phyloP scores from a whole-genome alignment of 1,140 invertebrate species.

The Ladona fulva region DNA sequence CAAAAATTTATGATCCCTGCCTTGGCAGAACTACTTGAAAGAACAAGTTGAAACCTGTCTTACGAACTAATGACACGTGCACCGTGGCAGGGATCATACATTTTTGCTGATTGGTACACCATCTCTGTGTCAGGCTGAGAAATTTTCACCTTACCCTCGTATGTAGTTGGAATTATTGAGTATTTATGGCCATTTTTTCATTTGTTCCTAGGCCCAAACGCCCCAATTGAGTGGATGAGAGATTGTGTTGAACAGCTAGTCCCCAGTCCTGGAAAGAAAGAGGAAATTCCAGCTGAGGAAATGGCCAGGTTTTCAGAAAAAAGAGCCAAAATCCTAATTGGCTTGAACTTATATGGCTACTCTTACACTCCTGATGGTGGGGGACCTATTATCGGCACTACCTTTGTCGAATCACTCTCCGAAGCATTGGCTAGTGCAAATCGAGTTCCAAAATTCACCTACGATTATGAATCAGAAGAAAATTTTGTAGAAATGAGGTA shows the following conservation, averaged over 20 bases:
- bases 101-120: no score
- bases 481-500: conserved; percentile 81
- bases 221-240: conserved; percentile 73
- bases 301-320: conserved; percentile 31
- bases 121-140: no score
- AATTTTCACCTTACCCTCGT: no score
- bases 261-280: conserved; percentile 41
- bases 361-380: conserved; percentile 69
- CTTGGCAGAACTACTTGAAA: no score
- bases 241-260: conserved; percentile 65
- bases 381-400: conserved; percentile 64
- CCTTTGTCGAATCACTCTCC: conserved; percentile 59
- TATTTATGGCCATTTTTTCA: no score
- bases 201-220: conserved; percentile 56
- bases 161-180: no score
- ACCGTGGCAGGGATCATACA: no score
- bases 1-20: no score
- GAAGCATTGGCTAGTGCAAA: conserved; percentile 33
- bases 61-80: no score
- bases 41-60: no score
- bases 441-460: conserved; percentile 52
- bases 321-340: conserved; percentile 71
- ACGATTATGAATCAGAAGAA: conserved; percentile 69
- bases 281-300: conserved; percentile 19
- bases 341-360: conserved; percentile 91